These are phyloP conservation scores for Drosophila orosa DNA, from an alignment of 1,140 invertebrate genomes.

Conservation along the genomic window DNA sequence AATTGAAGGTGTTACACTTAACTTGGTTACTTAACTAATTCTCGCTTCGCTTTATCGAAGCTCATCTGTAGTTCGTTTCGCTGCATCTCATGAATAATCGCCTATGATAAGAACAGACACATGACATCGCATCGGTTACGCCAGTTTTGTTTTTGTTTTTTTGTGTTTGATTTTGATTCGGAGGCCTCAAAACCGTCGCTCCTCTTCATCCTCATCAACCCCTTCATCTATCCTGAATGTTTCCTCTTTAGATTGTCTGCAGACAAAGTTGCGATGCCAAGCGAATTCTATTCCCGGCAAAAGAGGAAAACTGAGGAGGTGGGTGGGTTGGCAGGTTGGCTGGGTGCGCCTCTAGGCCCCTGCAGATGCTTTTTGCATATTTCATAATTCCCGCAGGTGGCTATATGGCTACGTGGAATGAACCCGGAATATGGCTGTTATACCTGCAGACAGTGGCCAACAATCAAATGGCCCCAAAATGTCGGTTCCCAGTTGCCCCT, in stretches of 20 bases:
- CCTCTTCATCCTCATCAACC: background rate
- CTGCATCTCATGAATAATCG: conserved; percentile 47
- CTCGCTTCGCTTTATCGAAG: background rate
- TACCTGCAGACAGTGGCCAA: conserved; percentile 27
- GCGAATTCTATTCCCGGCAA: conserved; percentile 57
- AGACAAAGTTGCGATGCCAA: conserved; percentile 49
- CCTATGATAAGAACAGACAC: conserved; percentile 47
- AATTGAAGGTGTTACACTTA: background rate
- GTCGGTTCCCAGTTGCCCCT: conserved; percentile 58
- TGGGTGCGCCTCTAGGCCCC: conserved; percentile 30
- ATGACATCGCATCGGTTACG: conserved; percentile 49
- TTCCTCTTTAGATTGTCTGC: conserved; percentile 20
- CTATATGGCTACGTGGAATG: conserved; percentile 10
- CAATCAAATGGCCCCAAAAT: conserved; percentile 66
- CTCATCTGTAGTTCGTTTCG: conserved; percentile 9
- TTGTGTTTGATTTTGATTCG: conserved; percentile 36
- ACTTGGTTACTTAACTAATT: conserved; percentile 8
- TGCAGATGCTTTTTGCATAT: conserved; percentile 71
- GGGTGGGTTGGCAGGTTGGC: conserved; percentile 5
- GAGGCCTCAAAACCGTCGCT: conserved; percentile 17
- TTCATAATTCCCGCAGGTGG: conserved; percentile 78
- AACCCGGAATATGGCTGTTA: background rate
- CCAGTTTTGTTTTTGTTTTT: conserved; percentile 39
- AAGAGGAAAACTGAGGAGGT: conserved; percentile 19
- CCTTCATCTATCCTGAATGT: background rate